Conservation (phyloP, 2,797 vertebrate genomes). For the Chaetodon trifasciatus region DNA sequence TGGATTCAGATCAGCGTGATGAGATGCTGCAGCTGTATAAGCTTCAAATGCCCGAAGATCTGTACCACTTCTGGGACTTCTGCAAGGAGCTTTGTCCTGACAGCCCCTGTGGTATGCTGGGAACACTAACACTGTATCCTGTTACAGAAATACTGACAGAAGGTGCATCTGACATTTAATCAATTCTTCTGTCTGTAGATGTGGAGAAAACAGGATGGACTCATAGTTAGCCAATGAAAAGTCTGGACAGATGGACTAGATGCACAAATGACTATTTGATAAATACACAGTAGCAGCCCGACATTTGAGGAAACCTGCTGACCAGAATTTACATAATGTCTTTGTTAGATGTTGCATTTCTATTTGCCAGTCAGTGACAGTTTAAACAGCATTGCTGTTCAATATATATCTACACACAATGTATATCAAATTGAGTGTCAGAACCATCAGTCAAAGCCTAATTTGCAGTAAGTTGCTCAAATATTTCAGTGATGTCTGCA, state of each 20-base stretch:
- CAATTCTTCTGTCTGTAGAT: background rate
- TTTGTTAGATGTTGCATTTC: background rate
- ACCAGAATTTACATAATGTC: background rate
- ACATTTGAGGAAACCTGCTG: background rate
- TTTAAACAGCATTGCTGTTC: background rate
- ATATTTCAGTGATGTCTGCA: background rate
- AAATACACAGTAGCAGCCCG: background rate
- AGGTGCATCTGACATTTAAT: slow-evolving; percentile 34
- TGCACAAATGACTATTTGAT: background rate
- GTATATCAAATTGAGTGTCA: background rate
- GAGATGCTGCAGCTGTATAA: slow-evolving; percentile 89
- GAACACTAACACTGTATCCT: background rate
- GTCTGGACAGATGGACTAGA: background rate
- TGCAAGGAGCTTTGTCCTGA: slow-evolving; percentile 89
- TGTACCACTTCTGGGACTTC: slow-evolving; percentile 96
- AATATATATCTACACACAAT: no score
- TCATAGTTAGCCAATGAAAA: background rate
- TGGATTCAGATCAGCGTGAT: slow-evolving; percentile 79
- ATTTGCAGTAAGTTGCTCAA: background rate
- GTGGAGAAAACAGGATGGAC: background rate
- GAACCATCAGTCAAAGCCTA: background rate
- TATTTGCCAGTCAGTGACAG: background rate
- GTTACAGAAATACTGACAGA: slow-evolving; percentile 4
- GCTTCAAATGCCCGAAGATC: slow-evolving; percentile 93
- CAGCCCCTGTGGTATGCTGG: slow-evolving; percentile 87